phyloP scores from a whole-genome alignment of 2,888 invertebrate genomes.

The Dusona sp. region DNA sequence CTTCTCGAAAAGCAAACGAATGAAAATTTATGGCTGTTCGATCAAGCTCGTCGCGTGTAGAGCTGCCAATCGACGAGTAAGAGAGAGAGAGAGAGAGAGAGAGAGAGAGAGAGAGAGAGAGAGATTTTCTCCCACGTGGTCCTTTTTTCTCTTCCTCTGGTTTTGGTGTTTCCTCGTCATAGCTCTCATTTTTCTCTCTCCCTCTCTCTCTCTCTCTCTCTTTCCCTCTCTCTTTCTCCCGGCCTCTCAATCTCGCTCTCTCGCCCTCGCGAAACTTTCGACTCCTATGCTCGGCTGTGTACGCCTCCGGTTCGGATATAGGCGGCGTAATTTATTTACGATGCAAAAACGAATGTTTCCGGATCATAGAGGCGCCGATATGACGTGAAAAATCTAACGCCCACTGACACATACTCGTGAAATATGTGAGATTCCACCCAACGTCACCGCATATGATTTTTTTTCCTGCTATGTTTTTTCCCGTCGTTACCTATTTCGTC shows the following conservation, averaged over 20 bases:
- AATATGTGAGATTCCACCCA: slow-evolving; percentile 25
- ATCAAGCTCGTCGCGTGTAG: slow-evolving; percentile 67
- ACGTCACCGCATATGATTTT: slow-evolving; percentile 13
- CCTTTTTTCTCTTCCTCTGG: slow-evolving; percentile 24
- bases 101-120: slow-evolving; percentile 14
- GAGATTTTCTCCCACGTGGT: slow-evolving; percentile 17
- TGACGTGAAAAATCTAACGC: slow-evolving; percentile 60
- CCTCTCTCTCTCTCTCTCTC: slow-evolving; percentile 7
- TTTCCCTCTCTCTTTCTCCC: too few species aligned
- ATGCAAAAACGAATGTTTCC: slow-evolving; percentile 64
- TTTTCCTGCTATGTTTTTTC: not conserved
- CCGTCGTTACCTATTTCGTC: slow-evolving; percentile 17
- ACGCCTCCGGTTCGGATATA: slow-evolving; percentile 55
- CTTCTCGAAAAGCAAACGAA: slow-evolving; percentile 67
- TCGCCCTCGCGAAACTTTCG: slow-evolving; percentile 2
- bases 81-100: not conserved
- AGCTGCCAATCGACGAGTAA: slow-evolving; percentile 50
- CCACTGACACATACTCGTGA: slow-evolving; percentile 25
- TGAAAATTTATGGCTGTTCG: slow-evolving; percentile 74
- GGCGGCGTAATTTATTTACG: slow-evolving; percentile 66
- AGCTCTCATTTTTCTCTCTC: not conserved
- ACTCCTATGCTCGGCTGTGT: slow-evolving; percentile 19
- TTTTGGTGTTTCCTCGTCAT: slow-evolving; percentile 43
- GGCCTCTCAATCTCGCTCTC: not conserved
- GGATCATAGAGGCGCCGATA: slow-evolving; percentile 52